Percentiles rank a stretch among this genome's conserved stretches.
Conservation (phyloP, 1,140 invertebrate species). For the Luehdorfia chinensis region DNA sequence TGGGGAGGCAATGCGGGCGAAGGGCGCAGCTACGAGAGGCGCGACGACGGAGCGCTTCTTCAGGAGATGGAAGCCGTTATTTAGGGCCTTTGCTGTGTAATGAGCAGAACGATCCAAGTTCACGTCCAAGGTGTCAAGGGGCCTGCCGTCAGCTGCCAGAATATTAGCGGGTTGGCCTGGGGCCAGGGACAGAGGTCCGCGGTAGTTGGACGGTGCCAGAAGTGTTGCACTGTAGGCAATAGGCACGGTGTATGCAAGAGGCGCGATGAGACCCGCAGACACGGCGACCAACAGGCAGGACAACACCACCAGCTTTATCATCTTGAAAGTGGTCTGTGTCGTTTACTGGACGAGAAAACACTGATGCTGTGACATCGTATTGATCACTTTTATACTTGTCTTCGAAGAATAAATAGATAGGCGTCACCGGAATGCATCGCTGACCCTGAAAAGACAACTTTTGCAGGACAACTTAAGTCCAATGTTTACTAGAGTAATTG, state of each 20-base stretch:
- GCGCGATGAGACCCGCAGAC: constrained; percentile 46
- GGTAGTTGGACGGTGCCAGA: constrained; percentile 38
- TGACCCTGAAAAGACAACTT: constrained; percentile 53
- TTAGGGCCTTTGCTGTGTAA: constrained; percentile 48
- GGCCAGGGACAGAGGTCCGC: constrained; percentile 48
- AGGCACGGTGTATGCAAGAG: constrained; percentile 36
- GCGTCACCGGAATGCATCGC: constrained; percentile 42
- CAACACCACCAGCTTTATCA: constrained; percentile 78
- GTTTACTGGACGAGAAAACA: constrained; percentile 38
- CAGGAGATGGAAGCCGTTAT: constrained; percentile 30
- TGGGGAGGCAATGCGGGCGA: constrained; percentile 28
- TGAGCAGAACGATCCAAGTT: constrained; percentile 68
- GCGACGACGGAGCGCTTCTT: constrained; percentile 38
- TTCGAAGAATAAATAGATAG: constrained; percentile 27
- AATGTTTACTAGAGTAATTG: constrained; percentile 19
- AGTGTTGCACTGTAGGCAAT: constrained; percentile 27
- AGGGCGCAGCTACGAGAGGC: constrained; percentile 10
- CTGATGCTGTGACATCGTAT: constrained; percentile 36
- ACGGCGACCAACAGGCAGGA: constrained; percentile 71
- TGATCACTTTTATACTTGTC: constrained; percentile 38
- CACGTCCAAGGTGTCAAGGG: constrained; percentile 62
- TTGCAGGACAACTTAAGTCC: constrained; percentile 29
- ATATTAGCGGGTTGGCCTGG: constrained; percentile 55
- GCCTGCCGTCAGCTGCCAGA: constrained; percentile 46
- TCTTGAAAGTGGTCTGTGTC: constrained; percentile 68